Conservation (phyloP, 1,140 invertebrate genomes). For the Diachasmimorpha longicaudata region DNA sequence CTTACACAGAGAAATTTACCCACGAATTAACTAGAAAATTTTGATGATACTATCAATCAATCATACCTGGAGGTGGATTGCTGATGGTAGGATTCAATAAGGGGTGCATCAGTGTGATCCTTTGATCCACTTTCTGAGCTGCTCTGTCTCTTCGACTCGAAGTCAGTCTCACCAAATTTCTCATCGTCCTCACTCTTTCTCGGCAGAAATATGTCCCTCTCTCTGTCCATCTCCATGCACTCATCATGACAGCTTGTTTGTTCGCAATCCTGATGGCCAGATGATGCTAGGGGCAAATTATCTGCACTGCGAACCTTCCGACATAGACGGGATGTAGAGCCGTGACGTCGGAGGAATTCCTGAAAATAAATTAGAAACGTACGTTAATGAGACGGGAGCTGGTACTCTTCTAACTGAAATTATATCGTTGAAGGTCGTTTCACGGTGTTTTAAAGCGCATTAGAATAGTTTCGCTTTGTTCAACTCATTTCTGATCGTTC, state of each 20-base stretch:
- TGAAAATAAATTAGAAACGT: slow-evolving; percentile 29
- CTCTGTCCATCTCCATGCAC: slow-evolving; percentile 62
- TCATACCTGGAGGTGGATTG: slow-evolving; percentile 24
- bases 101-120: slow-evolving; percentile 41
- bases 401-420: too few relatives aligned
- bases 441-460: neutral
- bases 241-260: slow-evolving; percentile 49
- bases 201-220: slow-evolving; percentile 56
- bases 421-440: neutral
- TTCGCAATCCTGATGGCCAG: slow-evolving; percentile 46
- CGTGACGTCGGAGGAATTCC: slow-evolving; percentile 74
- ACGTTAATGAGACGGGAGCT: neutral
- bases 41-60: neutral
- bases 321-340: slow-evolving; percentile 78
- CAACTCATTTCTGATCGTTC: too few relatives aligned
- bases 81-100: slow-evolving; percentile 44
- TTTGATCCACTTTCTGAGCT: slow-evolving; percentile 49
- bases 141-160: slow-evolving; percentile 45
- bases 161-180: slow-evolving; percentile 17
- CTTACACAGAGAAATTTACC: too few relatives aligned
- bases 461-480: too few relatives aligned
- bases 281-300: slow-evolving; percentile 63
- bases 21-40: too few relatives aligned
- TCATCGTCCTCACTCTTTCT: neutral
- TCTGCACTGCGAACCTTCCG: slow-evolving; percentile 77